These are phyloP conservation scores for Magallana gigas DNA, from an alignment of 1,140 invertebrate genomes.

Conservation along the genomic window DNA sequence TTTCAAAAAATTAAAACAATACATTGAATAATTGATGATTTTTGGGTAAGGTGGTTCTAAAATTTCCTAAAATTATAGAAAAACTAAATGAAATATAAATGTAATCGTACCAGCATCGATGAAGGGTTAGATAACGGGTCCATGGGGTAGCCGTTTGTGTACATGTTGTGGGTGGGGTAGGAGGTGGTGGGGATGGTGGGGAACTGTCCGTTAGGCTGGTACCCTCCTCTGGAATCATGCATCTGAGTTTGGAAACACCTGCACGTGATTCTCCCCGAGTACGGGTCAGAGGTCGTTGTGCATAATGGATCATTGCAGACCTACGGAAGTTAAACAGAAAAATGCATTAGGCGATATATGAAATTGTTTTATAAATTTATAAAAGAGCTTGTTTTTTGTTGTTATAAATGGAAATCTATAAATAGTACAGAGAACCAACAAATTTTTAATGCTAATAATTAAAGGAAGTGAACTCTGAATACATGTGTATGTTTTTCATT, in stretches of 20 bases:
- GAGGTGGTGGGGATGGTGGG: not conserved
- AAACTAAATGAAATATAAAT: not conserved
- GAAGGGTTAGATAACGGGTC: not conserved
- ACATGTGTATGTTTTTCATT: no score
- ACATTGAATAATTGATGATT: no score
- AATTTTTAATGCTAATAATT: no score
- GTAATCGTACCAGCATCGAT: not conserved
- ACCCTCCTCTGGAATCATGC: not conserved
- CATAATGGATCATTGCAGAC: conserved; percentile 35
- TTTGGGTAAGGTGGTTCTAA: not conserved
- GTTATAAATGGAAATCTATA: no score
- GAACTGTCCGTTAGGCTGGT: conserved; percentile 32
- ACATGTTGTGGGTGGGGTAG: not conserved
- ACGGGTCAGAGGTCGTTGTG: conserved; percentile 8
- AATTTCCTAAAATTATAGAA: not conserved
- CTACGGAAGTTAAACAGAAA: not conserved
- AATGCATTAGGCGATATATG: no score
- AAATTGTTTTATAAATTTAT: no score
- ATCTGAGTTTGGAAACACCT: conserved; percentile 16
- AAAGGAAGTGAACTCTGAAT: no score
- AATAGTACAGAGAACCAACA: no score
- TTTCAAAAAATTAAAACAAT: no score
- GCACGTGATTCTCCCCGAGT: conserved; percentile 17
- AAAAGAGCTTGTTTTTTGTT: no score
- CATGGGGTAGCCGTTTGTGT: not conserved